Base-by-base conservation (phyloP, 2,888 invertebrate species). In the Listrodromus nycthemerus region DNA sequence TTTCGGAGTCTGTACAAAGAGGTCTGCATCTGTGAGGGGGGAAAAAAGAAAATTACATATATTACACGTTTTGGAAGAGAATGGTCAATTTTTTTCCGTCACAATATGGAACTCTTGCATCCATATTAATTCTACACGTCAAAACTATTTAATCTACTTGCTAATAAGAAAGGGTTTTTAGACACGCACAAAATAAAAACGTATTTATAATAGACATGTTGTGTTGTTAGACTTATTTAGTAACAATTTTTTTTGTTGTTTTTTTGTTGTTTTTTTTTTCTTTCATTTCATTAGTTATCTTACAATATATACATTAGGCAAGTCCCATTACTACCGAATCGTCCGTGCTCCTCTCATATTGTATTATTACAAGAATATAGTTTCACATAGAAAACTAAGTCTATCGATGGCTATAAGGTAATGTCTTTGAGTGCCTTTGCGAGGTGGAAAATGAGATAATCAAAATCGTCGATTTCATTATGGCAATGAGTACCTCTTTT, bases 361-460 rank as follows among this genome's bases (percentile, higher is more conserved):
- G 45, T 52, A n/a, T 61, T 30, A 30, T 69, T 91, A 91, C 88
- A 92, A 92, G 92, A 92, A 92, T 93, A 92, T 92, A 92, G 90
- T 91, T 92, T 88, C 91, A 88, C 89, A 66, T 92, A 92, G 91
- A 93, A 92, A 93, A 93, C 92, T 92, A 93, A 93, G 91, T 92
- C 91, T 90, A 87, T 90, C 87, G 87, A 85, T 90, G 89, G 88
- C 89, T 91, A 89, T 89, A 87, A 87, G 58, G 55, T 55, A 76
- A 50, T 52, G 79, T 79, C 55, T 71, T 63, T 30, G 21, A 65
- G 33, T 50, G 63, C 33, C 50, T 21, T 48, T 27, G 48, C 33
- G 69, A 61, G 65, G 45, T 61, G 55, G 41, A 55, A 37, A 37
- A 70, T 61, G 27, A 61, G 16, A 30, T 61, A 30, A 61, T 61